These are phyloP conservation scores for Carettochelys insculpta DNA, from an alignment of 2,113 vertebrate species.

Conservation along the genomic window DNA sequence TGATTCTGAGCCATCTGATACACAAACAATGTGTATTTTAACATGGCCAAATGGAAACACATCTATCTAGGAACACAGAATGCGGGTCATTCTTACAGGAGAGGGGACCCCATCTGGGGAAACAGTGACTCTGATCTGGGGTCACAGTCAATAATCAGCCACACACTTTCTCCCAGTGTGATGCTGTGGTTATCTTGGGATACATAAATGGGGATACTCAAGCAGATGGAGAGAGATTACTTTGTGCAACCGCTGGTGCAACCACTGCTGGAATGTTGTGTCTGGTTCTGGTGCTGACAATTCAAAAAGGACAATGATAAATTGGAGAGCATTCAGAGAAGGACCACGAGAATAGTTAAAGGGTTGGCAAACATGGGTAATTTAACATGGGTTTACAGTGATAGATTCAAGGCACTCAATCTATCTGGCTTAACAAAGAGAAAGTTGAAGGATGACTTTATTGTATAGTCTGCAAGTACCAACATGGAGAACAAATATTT, in stretches of 20 bases:
- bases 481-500: background rate
- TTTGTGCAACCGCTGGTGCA: background rate
- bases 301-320: background rate
- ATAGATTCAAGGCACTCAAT: background rate
- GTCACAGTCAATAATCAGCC: background rate
- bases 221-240: background rate
- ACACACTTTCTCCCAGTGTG: background rate
- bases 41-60: background rate
- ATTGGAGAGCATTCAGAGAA: background rate
- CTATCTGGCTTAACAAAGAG: background rate
- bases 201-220: background rate
- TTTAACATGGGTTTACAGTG: background rate
- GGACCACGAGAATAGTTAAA: background rate
- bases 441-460: background rate
- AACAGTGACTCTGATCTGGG: background rate
- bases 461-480: background rate
- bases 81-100: background rate
- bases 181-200: background rate
- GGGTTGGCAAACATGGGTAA: no score
- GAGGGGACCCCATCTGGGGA: background rate
- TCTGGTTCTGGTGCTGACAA: background rate
- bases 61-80: no score
- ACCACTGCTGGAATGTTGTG: background rate
- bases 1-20: background rate
- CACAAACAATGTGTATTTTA: background rate